Evolutionary conservation across 2,888 invertebrate species (phyloP).

Genomic region (Melanotus villosus): DNA sequence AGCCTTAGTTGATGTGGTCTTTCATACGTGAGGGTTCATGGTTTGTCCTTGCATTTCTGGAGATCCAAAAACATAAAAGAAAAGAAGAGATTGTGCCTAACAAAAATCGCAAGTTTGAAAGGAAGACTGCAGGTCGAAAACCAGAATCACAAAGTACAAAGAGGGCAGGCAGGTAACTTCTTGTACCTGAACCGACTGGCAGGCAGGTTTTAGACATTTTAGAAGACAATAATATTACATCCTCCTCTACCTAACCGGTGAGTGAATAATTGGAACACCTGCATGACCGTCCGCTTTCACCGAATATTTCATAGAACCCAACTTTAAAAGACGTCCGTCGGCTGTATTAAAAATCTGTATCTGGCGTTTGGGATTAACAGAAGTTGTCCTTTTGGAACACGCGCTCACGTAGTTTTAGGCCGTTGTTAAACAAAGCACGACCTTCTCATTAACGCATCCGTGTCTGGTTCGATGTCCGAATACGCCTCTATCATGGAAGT

Average conservation of each 20-base stretch:
- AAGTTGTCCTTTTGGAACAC: slow-evolving; percentile 25
- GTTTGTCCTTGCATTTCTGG: slow-evolving; percentile 12
- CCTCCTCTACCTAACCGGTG: slow-evolving; percentile 43
- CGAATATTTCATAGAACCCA: slow-evolving; percentile 32
- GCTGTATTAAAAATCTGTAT: background rate
- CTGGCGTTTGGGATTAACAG: background rate
- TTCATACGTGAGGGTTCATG: background rate
- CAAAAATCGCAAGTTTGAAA: slow-evolving; percentile 28
- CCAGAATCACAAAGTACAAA: slow-evolving; percentile 18
- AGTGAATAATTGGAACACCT: slow-evolving; percentile 52
- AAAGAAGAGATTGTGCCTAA: background rate
- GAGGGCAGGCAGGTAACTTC: slow-evolving; percentile 29
- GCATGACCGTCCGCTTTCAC: slow-evolving; percentile 47
- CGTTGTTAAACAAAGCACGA: slow-evolving; percentile 44
- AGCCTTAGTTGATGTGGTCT: no score
- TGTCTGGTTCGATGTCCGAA: slow-evolving; percentile 43
- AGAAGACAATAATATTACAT: slow-evolving; percentile 24
- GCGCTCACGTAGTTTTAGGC: slow-evolving; percentile 37
- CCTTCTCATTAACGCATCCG: slow-evolving; percentile 44
- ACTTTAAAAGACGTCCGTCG: background rate
- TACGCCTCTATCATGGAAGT: slow-evolving; percentile 2
- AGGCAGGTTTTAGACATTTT: slow-evolving; percentile 6
- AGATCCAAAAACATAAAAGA: background rate
- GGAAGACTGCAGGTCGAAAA: slow-evolving; percentile 3
- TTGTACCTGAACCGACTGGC: slow-evolving; percentile 14